Evolutionary conservation across 1,140 invertebrate genomes (phyloP), one percentile per base, ranked within the genome.

Genomic region (Arctopsyche grandis): DNA sequence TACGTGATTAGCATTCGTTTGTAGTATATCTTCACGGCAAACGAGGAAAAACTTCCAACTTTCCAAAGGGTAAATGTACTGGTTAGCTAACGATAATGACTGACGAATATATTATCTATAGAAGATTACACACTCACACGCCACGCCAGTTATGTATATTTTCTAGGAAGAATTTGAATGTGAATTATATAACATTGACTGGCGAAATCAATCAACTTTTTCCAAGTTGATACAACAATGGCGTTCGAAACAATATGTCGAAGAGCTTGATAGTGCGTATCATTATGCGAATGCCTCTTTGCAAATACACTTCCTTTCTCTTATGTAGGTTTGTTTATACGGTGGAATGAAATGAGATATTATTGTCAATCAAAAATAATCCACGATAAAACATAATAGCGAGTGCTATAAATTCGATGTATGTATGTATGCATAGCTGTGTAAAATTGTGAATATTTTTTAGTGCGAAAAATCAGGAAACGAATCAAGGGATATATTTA

Each of bases 241-340:
- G 69, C 44, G 71, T 58, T 75, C 46, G 43, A 76, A 76, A 76
- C 74, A 76, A 76, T 76, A 76, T 56, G 74, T 24, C 52, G 74
- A 44, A 60, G 16, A 56, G 46, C 24, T n/a, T 21, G 12, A 52
- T 43, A 38, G 74, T 29, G 46, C 22, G 74, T 76, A 48, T 76
- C 74, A 76, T 76, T 76, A 76, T 76, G 74, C 74, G 16, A 76
- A 76, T 52, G 58, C 16, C 56, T 52, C 44, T 66, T 26, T 76
- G 74, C 38, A 63, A 76, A 76, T 63, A 22, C n/a, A n/a, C 52
- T 76, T n/a, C 26, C 74, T 63, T 44, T 38, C 7, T 38, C 29
- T 38, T 38, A 38, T 7, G 7, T 75, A 7, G 19, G 43, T 75
- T 19, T 19, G 56, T 60, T 60, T 60, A 19, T 60, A 19, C 56